Evolutionary conservation across 2,888 invertebrate species (phyloP).

Genomic region (Ametastegia equiseti): DNA sequence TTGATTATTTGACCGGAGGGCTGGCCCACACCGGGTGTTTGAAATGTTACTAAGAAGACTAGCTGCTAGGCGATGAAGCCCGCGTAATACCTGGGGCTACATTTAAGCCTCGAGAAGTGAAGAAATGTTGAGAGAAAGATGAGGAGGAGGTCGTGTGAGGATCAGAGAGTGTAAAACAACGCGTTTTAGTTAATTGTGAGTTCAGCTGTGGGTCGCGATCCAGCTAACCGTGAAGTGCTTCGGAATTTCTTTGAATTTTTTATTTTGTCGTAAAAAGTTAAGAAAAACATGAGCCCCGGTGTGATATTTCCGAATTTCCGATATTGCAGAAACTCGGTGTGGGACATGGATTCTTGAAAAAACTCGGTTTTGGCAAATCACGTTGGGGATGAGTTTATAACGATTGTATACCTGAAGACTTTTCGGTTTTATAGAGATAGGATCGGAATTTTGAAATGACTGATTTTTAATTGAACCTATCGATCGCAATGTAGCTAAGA

Average conservation of each 20-base stretch:
- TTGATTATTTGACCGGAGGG: constrained; percentile 32
- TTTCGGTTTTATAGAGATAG: no score
- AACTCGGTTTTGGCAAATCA: no score
- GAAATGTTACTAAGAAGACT: constrained; percentile 50
- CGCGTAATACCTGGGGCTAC: not conserved
- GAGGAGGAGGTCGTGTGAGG: not conserved
- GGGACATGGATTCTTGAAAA: no score
- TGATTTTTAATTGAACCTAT: no score
- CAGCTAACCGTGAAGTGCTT: not conserved
- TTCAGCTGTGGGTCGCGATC: not conserved
- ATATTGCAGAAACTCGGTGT: no score
- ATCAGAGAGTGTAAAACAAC: not conserved
- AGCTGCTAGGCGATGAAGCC: not conserved
- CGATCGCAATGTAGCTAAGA: no score
- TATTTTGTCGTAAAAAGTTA: no score
- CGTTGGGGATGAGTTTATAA: no score
- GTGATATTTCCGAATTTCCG: no score
- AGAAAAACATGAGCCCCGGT: not conserved
- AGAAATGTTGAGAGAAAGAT: not conserved
- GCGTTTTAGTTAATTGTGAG: not conserved
- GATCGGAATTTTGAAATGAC: no score
- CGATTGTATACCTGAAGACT: no score
- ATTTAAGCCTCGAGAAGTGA: not conserved
- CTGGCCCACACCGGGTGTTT: constrained; percentile 23
- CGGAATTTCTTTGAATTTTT: not conserved